These are phyloP conservation scores for Cynaeus angustus DNA, from an alignment of 2,888 invertebrate species.

Conservation along the genomic window DNA sequence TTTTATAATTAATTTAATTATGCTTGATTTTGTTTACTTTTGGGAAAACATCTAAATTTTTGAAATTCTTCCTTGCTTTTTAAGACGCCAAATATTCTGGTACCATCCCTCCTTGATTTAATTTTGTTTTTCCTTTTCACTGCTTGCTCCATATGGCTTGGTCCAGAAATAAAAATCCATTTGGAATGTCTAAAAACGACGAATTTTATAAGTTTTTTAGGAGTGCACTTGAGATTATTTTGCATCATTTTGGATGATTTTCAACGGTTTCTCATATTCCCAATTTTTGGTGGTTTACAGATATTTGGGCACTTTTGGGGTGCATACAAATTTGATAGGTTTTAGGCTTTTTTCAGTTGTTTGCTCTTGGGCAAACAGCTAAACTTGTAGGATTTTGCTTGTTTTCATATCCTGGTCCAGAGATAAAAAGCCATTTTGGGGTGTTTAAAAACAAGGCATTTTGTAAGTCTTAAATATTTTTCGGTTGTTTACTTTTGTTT, in stretches of 20 bases:
- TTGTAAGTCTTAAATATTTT: too few species aligned
- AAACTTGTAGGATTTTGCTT: too few species aligned
- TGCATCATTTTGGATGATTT: not conserved
- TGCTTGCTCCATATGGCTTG: constrained; percentile 18
- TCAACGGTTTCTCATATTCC: constrained; percentile 3
- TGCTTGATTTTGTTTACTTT: not conserved
- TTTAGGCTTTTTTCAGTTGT: constrained; percentile 2
- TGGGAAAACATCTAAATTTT: constrained; percentile 2
- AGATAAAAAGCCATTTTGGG: too few species aligned
- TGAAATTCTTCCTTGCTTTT: not conserved
- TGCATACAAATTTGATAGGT: constrained; percentile 4
- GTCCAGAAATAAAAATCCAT: constrained; percentile 28
- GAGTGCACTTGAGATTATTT: constrained; percentile 7
- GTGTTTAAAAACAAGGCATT: too few species aligned
- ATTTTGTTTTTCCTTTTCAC: constrained; percentile 20
- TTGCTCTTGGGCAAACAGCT: not conserved
- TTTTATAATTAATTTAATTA: too few species aligned
- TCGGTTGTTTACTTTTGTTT: too few species aligned
- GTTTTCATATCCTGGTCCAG: too few species aligned
- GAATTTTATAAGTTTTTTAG: not conserved
- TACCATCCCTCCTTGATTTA: constrained; percentile 11
- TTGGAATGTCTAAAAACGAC: constrained; percentile 18
- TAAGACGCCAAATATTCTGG: constrained; percentile 1
- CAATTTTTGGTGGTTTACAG: constrained; percentile 8
- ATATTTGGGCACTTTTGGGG: not conserved